Base-by-base conservation (phyloP, 2,888 invertebrate species). In the Arctia plantaginis region DNA sequence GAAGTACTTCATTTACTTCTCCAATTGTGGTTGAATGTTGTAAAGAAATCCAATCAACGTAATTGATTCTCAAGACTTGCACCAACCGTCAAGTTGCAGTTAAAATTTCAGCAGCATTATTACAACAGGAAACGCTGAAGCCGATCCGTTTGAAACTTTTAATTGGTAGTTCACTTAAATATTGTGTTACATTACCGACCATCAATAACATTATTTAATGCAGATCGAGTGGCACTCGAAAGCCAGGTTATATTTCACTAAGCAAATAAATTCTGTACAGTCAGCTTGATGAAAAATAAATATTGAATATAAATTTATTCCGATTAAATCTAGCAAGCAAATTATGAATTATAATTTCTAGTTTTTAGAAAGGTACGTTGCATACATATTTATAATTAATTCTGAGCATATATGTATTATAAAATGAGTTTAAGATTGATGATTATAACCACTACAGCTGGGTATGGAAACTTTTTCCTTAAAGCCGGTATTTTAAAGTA, bases 91-190 rank as follows among this genome's bases (percentile, higher is more conserved):
- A 72, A 88, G 87, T 90, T 90, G 89, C 91, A 90, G 90, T 91
- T 91, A 90, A 92, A 92, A 90, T 92, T 91, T 91, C 88, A 90
- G 91, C 90, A 88, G 89, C 86, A 89, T 89, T 91, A 90, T 88
- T 90, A 89, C 88, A 90, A 87, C 83, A 89, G 89, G 85, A 90
- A 89, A 88, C 84, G 90, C 82, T 86, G 87, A 86, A 89, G 86
- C 88, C 87, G 88, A 90, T 88, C 87, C 87, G 84, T 78, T 62
- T 83, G 84, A 85, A 95, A 95, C 93, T 95, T 95, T 94, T 95
- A 95, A 95, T 95, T 95, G 94, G 94, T 90, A 86, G 89, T 85
- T 86, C 87, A 86, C 86, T 81, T 82, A 88, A 90, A 90, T 91
- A 90, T 89, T 90, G 91, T 90, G 91, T 89, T 89, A 87, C 90